Evolutionary conservation across 37 sponge, comb jelly and placozoan species (phyloP).

Genomic region (Chondrosia reniformis): DNA sequence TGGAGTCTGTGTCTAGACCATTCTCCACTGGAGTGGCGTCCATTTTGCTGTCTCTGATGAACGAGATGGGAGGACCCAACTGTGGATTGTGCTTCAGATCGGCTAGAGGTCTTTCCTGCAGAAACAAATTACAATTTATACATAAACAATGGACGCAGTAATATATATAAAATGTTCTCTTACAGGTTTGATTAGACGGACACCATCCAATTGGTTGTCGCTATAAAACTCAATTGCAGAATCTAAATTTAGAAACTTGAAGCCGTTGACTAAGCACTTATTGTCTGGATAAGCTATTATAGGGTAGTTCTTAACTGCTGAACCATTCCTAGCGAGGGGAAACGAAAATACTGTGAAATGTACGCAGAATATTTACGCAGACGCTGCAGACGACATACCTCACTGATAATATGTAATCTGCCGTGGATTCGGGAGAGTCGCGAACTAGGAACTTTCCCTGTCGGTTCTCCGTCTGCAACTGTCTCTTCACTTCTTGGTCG

Average conservation of each 20-base stretch:
- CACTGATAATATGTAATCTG: background rate
- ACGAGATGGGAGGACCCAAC: too few species aligned
- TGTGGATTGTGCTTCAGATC: too few species aligned
- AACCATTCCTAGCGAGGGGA: background rate
- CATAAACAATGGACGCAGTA: too few species aligned
- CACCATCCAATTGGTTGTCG: conserved; percentile 44
- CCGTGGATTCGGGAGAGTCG: background rate
- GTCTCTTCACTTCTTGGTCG: conserved; percentile 31
- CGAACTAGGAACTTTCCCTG: conserved; percentile 50
- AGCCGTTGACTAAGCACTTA: background rate
- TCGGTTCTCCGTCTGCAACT: conserved; percentile 5
- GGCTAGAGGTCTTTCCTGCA: too few species aligned
- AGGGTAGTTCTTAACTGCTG: background rate
- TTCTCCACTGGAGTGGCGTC: too few species aligned
- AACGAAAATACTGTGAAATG: background rate
- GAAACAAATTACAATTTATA: too few species aligned
- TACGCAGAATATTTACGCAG: background rate
- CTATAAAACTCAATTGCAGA: conserved; percentile 47
- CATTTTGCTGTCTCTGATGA: too few species aligned
- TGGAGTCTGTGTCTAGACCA: too few species aligned
- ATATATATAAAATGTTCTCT: too few species aligned
- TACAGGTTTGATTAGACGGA: background rate
- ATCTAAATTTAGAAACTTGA: background rate
- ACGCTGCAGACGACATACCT: conserved; percentile 1
- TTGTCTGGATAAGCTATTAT: background rate